These are phyloP conservation scores for Perodicticus potto DNA, from an alignment of 2,797 vertebrate genomes.

Conservation along the genomic window DNA sequence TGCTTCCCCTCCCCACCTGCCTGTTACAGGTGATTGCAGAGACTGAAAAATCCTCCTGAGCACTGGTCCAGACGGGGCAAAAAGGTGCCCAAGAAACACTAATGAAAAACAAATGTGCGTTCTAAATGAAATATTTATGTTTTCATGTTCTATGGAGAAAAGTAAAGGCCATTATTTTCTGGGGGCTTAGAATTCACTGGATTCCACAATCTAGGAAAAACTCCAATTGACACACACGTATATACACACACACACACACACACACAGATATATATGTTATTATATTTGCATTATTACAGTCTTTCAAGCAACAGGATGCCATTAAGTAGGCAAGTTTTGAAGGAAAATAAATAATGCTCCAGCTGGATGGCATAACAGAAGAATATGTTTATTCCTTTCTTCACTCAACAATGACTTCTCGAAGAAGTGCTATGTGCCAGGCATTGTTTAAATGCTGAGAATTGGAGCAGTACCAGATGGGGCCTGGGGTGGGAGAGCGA, in stretches of 20 bases:
- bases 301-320: background rate
- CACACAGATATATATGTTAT: too few species aligned
- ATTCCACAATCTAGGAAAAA: background rate
- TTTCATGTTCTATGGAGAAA: background rate
- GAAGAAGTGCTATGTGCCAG: background rate
- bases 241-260: too few species aligned
- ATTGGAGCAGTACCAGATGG: background rate
- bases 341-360: constrained; percentile 44
- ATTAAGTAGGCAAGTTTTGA: constrained; percentile 46
- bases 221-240: background rate
- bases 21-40: constrained; percentile 73
- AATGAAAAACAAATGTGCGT: background rate
- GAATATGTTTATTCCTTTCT: constrained; percentile 47
- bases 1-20: constrained; percentile 59
- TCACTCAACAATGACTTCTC: constrained; percentile 29
- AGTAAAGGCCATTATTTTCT: constrained; percentile 7
- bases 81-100: background rate
- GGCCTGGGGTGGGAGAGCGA: background rate
- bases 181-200: background rate
- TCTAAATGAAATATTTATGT: constrained; percentile 24
- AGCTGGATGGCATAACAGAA: background rate
- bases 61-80: background rate
- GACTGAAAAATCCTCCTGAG: constrained; percentile 67
- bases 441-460: constrained; percentile 37
- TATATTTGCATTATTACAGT: background rate